Evolutionary conservation across 2,113 vertebrate species (phyloP).

Genomic region (Pica pica): DNA sequence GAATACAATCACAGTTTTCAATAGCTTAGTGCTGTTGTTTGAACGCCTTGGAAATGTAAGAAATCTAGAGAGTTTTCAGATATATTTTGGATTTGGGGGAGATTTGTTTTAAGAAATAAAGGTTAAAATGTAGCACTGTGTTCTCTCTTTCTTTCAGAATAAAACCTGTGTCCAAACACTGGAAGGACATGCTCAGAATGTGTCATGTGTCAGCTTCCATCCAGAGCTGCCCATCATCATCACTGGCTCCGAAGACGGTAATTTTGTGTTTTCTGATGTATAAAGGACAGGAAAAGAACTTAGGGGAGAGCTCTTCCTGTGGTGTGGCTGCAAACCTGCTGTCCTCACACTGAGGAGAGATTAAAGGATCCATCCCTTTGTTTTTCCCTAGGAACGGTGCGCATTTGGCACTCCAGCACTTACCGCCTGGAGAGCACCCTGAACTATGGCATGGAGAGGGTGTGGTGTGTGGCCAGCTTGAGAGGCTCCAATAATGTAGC

Average conservation of each 20-base stretch:
- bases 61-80: neutral
- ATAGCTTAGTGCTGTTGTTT: neutral
- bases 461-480: slow-evolving; percentile 95
- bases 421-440: slow-evolving; percentile 95
- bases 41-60: neutral
- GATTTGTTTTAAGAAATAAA: neutral
- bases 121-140: neutral
- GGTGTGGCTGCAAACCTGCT: neutral
- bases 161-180: slow-evolving; percentile 98
- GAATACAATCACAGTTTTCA: neutral
- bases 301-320: neutral
- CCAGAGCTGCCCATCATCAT: slow-evolving; percentile 97
- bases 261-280: slow-evolving; percentile 4
- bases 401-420: slow-evolving; percentile 98
- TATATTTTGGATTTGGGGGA: neutral
- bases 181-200: slow-evolving; percentile 96
- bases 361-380: neutral
- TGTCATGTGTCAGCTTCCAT: slow-evolving; percentile 97
- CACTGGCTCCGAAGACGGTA: slow-evolving; percentile 97
- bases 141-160: slow-evolving; percentile 73
- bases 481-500: slow-evolving; percentile 96
- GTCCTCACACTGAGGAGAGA: accelerated
- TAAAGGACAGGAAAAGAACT: neutral
- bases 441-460: slow-evolving; percentile 97
- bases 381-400: slow-evolving; percentile 84